Evolutionary conservation across 1,140 invertebrate genomes (phyloP).

Genomic region (Neelides sp.): DNA sequence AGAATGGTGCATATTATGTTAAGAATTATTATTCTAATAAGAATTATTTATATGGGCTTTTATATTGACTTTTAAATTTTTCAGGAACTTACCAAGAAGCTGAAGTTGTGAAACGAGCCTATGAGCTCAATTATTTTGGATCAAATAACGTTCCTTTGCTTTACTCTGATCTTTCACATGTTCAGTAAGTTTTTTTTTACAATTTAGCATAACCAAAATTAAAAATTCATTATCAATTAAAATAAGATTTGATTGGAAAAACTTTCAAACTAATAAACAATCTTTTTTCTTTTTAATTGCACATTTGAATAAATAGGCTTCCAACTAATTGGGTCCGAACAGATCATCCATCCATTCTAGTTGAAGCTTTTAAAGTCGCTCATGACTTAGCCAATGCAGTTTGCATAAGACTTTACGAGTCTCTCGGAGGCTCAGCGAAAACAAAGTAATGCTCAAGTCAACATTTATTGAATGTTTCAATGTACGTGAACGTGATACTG

Average conservation of each 20-base stretch:
- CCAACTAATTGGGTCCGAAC: conserved; percentile 16
- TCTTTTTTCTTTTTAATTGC: no score
- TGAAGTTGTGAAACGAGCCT: conserved; percentile 19
- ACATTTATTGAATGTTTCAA: background rate
- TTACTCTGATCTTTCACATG: no score
- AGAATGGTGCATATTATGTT: background rate
- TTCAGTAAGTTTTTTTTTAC: no score
- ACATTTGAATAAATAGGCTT: no score
- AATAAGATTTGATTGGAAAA: no score
- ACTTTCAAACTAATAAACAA: no score
- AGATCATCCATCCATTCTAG: conserved; percentile 32
- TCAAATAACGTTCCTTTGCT: conserved; percentile 23
- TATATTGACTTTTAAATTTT: no score
- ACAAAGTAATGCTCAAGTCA: conserved; percentile 21
- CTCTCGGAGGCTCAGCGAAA: conserved; percentile 34
- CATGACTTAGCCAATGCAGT: conserved; percentile 23
- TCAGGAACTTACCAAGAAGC: conserved; percentile 23
- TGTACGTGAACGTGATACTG: background rate
- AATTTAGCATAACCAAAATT: no score
- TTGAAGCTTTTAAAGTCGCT: conserved; percentile 38
- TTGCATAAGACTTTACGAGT: conserved; percentile 36
- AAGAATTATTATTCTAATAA: no score
- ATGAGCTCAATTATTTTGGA: conserved; percentile 20
- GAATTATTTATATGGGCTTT: background rate
- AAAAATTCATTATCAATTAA: no score